Conservation (phyloP, 2,888 invertebrate species). For the Caenorhabditis sinica region DNA sequence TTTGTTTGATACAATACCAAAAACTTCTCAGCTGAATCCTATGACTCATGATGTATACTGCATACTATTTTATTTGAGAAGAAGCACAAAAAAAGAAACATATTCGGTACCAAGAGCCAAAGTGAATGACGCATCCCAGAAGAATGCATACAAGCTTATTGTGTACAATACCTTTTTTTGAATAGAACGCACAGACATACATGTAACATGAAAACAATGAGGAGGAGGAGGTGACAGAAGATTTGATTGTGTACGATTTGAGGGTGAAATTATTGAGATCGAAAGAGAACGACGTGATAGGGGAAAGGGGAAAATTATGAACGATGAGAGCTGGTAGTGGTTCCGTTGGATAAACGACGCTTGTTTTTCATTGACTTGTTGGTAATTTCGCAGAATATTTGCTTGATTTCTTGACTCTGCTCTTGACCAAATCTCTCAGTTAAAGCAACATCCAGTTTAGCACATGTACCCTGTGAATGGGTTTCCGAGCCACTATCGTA, state of each 20-base stretch:
- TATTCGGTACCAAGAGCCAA: conserved; percentile 3
- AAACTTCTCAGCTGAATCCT: conserved; percentile 4
- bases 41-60: conserved; percentile 14
- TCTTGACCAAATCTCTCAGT: conserved; percentile 50
- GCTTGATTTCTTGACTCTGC: conserved; percentile 48
- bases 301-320: conserved; percentile 40
- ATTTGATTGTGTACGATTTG: not conserved
- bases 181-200: not conserved
- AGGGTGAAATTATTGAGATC: not conserved
- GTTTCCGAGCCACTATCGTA: conserved; percentile 48
- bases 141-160: conserved; percentile 18
- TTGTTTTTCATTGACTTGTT: conserved; percentile 19
- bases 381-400: conserved; percentile 59
- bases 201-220: conserved; percentile 23
- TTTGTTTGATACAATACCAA: conserved; percentile 22
- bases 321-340: conserved; percentile 31
- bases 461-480: conserved; percentile 9
- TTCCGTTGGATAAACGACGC: conserved; percentile 26
- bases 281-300: not conserved
- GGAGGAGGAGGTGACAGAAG: not conserved
- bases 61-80: conserved; percentile 36
- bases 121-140: conserved; percentile 38
- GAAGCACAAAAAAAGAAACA: conserved; percentile 2
- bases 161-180: conserved; percentile 12
- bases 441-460: conserved; percentile 30